Evolutionary conservation across 2,113 vertebrate genomes (phyloP).

Genomic region (Otolemur garnettii): DNA sequence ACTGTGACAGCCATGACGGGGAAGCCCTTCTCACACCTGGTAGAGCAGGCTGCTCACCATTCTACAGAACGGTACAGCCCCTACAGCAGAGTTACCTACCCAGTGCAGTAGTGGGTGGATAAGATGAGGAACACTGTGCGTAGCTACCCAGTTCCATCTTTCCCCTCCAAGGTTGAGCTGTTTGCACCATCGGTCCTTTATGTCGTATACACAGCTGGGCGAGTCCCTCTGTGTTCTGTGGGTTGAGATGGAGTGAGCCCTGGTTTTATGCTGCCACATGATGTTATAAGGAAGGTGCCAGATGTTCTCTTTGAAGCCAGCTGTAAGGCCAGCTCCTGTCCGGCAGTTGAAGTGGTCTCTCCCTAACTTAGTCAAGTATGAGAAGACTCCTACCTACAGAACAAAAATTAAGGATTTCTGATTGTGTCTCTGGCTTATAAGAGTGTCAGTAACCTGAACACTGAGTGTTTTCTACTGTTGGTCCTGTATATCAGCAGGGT

Average conservation of each 20-base stretch:
- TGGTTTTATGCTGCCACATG: background rate
- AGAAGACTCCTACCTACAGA: background rate
- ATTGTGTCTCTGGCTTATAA: background rate
- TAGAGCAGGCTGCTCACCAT: background rate
- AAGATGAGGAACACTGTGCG: background rate
- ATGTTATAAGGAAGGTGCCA: background rate
- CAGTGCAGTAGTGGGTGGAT: background rate
- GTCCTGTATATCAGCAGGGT: background rate
- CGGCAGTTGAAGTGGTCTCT: background rate
- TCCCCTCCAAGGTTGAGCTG: background rate
- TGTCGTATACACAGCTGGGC: rapidly evolving
- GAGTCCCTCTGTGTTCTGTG: background rate
- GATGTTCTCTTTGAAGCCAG: background rate
- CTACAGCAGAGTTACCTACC: background rate
- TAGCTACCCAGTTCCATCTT: background rate
- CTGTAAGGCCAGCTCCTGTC: background rate
- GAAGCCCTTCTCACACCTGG: background rate
- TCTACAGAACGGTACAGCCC: rapidly evolving
- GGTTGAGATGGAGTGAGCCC: background rate
- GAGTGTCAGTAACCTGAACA: background rate
- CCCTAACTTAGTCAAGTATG: background rate
- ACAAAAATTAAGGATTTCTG: background rate
- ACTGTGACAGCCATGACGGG: background rate
- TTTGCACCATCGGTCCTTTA: background rate
- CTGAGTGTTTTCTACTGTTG: conserved; percentile 12